Percentiles rank a stretch among this genome's conserved stretches.
Evolutionary conservation across 2,888 invertebrate species (phyloP).

Genomic region (Polyommatus icarus): DNA sequence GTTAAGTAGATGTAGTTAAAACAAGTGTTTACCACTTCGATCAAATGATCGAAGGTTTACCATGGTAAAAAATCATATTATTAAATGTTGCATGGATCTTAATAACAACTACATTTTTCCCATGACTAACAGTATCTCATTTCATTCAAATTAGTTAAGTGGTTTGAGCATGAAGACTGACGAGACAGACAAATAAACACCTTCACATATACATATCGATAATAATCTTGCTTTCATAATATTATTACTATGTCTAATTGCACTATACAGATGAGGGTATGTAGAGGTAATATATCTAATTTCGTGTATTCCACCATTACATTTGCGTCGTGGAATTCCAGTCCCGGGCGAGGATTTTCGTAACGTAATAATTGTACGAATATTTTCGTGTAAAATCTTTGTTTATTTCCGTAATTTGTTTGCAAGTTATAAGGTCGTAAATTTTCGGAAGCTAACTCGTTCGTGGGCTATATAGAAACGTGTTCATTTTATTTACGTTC

Average conservation of each 20-base stretch:
- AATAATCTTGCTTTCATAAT: too few species aligned
- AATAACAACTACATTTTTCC: too few species aligned
- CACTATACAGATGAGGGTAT: not conserved
- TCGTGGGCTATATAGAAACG: not conserved
- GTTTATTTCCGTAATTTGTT: conserved; percentile 12
- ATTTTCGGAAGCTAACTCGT: not conserved
- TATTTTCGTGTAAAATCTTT: conserved; percentile 29
- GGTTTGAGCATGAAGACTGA: too few species aligned
- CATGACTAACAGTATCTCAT: too few species aligned
- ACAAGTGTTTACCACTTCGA: too few species aligned
- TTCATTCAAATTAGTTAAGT: too few species aligned
- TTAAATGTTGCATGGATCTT: too few species aligned
- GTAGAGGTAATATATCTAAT: not conserved
- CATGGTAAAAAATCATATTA: too few species aligned
- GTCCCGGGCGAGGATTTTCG: conserved; percentile 20
- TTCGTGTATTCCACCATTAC: conserved; percentile 1
- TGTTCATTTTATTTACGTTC: not conserved
- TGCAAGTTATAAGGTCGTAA: conserved; percentile 1
- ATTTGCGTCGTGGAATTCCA: conserved; percentile 16
- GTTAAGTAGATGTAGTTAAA: too few species aligned
- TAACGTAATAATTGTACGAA: conserved; percentile 19
- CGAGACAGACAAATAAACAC: too few species aligned
- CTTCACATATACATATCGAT: too few species aligned
- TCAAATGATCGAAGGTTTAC: too few species aligned
- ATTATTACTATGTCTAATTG: not conserved